Conservation (phyloP, 2,888 invertebrate species). For the Dynastes grantii region DNA sequence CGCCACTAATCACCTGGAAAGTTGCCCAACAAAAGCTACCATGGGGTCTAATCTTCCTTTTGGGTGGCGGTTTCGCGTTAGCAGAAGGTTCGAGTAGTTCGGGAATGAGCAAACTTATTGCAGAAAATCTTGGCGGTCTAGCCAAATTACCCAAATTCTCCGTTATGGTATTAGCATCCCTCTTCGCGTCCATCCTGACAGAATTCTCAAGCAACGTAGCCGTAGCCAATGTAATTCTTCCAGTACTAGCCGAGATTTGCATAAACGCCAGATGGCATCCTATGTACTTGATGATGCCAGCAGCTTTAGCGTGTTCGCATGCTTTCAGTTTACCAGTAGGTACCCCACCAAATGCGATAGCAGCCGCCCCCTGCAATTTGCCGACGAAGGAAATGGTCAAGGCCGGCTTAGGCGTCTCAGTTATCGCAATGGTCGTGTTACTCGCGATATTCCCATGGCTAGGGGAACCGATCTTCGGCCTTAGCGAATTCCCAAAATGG, state of each 20-base stretch:
- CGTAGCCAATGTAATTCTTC: conserved; percentile 89
- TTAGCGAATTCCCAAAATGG: conserved; percentile 78
- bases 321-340: conserved; percentile 96
- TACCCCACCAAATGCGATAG: conserved; percentile 96
- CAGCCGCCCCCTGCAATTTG: conserved; percentile 87
- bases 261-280: conserved; percentile 80
- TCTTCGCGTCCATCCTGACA: conserved; percentile 87
- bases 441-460: conserved; percentile 84
- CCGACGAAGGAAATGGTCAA: conserved; percentile 85
- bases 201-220: conserved; percentile 95
- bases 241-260: conserved; percentile 87
- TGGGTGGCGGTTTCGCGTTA: conserved; percentile 93
- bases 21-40: conserved; percentile 89
- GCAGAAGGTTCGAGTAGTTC: conserved; percentile 89
- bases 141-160: conserved; percentile 76
- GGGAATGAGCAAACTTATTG: conserved; percentile 84
- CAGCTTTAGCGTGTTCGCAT: conserved; percentile 91
- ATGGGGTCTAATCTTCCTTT: conserved; percentile 90
- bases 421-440: conserved; percentile 82
- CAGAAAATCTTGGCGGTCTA: conserved; percentile 79
- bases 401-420: conserved; percentile 80
- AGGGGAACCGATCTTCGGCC: conserved; percentile 80
- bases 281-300: conserved; percentile 91
- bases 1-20: conserved; percentile 87
- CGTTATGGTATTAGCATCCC: conserved; percentile 83